Percentiles rank a stretch among this genome's conserved stretches.
Conservation (phyloP, 2,113 vertebrate genomes). For the Hiodon alosoides region DNA sequence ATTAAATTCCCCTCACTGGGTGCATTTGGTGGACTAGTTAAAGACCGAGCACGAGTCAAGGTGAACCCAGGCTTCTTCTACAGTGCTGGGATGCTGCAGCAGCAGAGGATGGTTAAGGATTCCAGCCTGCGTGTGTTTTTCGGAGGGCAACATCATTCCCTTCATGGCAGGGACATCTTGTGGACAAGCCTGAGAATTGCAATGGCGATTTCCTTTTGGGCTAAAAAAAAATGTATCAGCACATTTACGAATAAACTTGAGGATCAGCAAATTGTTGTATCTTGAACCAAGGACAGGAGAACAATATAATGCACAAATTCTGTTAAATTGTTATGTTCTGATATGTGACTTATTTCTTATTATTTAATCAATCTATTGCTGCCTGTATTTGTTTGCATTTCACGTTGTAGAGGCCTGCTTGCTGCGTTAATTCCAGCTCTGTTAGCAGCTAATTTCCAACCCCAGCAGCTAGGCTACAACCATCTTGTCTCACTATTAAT, state of each 20-base stretch:
- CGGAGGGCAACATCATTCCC: constrained; percentile 31
- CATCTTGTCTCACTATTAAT: background rate
- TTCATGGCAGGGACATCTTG: constrained; percentile 50
- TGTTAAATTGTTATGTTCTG: too few species aligned
- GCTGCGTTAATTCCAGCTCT: too few species aligned
- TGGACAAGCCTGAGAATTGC: constrained; percentile 41
- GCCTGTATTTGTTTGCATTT: background rate
- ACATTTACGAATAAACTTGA: too few species aligned
- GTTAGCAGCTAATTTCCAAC: too few species aligned
- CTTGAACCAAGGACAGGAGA: too few species aligned
- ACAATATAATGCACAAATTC: too few species aligned
- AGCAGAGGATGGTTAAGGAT: background rate
- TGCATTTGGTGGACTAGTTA: constrained; percentile 11
- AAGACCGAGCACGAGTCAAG: background rate
- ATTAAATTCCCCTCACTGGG: constrained; percentile 26
- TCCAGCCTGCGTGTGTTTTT: background rate
- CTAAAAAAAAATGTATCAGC: too few species aligned
- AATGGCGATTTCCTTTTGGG: background rate
- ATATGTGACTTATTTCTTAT: too few species aligned
- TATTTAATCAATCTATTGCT: too few species aligned
- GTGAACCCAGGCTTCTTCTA: background rate
- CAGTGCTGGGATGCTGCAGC: background rate
- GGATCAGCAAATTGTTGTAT: too few species aligned
- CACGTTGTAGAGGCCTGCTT: background rate
- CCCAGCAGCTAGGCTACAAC: too few species aligned